phyloP scores from a whole-genome alignment of 2,888 invertebrate species.

The Dryadula phaetusa region DNA sequence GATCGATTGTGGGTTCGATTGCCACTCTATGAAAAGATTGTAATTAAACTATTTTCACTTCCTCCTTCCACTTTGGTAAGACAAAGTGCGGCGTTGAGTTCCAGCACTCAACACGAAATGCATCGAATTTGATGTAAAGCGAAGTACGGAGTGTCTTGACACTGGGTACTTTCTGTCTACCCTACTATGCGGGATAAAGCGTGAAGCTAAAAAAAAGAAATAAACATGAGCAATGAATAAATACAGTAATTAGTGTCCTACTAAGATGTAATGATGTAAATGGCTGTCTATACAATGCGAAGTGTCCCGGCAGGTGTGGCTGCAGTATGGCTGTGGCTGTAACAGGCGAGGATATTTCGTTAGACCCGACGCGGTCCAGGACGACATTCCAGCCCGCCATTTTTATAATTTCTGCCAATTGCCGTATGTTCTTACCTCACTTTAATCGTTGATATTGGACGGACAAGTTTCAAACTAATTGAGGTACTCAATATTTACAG shows the following conservation, averaged over 20 bases:
- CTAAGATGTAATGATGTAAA: neutral
- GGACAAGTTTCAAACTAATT: neutral
- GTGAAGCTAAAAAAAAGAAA: too few relatives aligned
- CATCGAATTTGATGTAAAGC: too few relatives aligned
- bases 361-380: slow-evolving; percentile 8
- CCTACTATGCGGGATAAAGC: too few relatives aligned
- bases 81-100: too few relatives aligned
- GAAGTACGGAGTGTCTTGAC: too few relatives aligned
- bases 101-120: too few relatives aligned
- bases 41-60: too few relatives aligned
- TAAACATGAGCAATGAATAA: too few relatives aligned
- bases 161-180: too few relatives aligned
- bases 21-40: too few relatives aligned
- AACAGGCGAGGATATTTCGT: slow-evolving; percentile 8
- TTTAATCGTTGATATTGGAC: neutral
- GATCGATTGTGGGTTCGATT: too few relatives aligned
- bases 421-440: neutral
- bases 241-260: neutral
- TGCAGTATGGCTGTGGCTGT: neutral
- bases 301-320: neutral
- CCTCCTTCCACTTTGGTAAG: too few relatives aligned
- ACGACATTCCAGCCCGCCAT: slow-evolving; percentile 17
- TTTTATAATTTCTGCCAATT: slow-evolving; percentile 15
- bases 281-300: neutral
- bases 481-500: neutral